Percentiles rank a stretch among this genome's conserved stretches.
Evolutionary conservation across 2,888 invertebrate genomes (phyloP).

Genomic region (Cotesia congregata): DNA sequence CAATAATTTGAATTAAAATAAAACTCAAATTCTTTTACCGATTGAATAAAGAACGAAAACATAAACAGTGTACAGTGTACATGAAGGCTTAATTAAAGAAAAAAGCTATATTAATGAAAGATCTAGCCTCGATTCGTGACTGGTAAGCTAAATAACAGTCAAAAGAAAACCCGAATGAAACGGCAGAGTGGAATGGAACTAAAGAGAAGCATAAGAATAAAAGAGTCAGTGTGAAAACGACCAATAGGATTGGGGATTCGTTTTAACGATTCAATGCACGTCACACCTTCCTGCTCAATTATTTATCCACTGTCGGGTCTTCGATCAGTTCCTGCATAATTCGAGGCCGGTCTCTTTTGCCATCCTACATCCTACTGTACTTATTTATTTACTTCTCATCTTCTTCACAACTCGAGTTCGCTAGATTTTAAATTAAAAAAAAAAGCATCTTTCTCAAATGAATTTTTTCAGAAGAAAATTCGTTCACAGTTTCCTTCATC

Average conservation of each 20-base stretch:
- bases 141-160: slow-evolving; percentile 38
- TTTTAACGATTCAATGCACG: slow-evolving; percentile 53
- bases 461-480: neutral
- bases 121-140: slow-evolving; percentile 34
- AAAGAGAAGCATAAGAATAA: slow-evolving; percentile 22
- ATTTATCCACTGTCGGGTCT: slow-evolving; percentile 54
- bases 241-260: slow-evolving; percentile 26
- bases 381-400: slow-evolving; percentile 25
- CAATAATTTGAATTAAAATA: too few relatives aligned
- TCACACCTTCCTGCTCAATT: slow-evolving; percentile 59
- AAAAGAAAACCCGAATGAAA: slow-evolving; percentile 18
- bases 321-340: slow-evolving; percentile 34
- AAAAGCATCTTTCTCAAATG: neutral
- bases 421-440: slow-evolving; percentile 4
- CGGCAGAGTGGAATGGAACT: slow-evolving; percentile 20
- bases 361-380: slow-evolving; percentile 1
- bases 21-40: too few relatives aligned
- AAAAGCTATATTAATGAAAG: slow-evolving; percentile 44
- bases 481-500: too few relatives aligned
- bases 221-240: slow-evolving; percentile 41
- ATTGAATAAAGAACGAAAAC: too few relatives aligned
- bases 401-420: slow-evolving; percentile 2
- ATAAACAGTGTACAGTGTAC: neutral
- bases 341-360: slow-evolving; percentile 25
- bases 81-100: slow-evolving; percentile 19